Conservation (phyloP, 2,888 invertebrate genomes). For the Hypomecis punctinalis region DNA sequence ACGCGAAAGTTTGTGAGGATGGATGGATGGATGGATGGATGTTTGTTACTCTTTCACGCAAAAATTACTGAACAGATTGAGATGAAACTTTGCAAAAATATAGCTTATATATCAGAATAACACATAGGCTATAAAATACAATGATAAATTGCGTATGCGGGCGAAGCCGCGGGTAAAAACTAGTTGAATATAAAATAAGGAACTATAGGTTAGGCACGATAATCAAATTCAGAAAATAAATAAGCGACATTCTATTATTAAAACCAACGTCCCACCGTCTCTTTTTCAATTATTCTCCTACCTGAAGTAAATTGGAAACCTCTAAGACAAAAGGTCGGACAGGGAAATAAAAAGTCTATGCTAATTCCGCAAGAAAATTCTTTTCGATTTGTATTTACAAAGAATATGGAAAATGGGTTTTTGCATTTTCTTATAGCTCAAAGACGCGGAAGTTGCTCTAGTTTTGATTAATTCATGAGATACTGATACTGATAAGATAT, state of each 20-base stretch:
- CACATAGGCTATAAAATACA: too few relatives aligned
- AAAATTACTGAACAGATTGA: too few relatives aligned
- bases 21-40: too few relatives aligned
- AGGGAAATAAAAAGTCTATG: constrained; percentile 44
- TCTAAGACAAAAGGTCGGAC: constrained; percentile 44
- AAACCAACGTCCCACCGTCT: constrained; percentile 1
- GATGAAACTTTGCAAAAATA: too few relatives aligned
- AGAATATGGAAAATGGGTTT: constrained; percentile 49
- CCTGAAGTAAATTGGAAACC: constrained; percentile 31
- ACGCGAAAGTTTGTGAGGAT: too few relatives aligned
- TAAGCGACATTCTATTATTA: background rate
- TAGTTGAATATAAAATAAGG: too few relatives aligned
- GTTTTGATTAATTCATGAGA: constrained; percentile 30
- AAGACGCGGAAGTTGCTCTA: constrained; percentile 18
- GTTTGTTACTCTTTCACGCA: too few relatives aligned
- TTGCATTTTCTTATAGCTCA: constrained; percentile 47
- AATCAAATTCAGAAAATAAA: background rate
- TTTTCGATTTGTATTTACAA: constrained; percentile 44
- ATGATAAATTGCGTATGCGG: too few relatives aligned
- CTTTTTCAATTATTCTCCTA: constrained; percentile 20
- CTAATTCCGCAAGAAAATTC: constrained; percentile 47
- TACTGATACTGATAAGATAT: constrained; percentile 22
- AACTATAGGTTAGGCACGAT: too few relatives aligned
- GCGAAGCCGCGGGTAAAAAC: too few relatives aligned
- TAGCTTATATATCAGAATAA: too few relatives aligned